Base-by-base conservation (phyloP, 2,113 vertebrate genomes). In the Petaurus breviceps region DNA sequence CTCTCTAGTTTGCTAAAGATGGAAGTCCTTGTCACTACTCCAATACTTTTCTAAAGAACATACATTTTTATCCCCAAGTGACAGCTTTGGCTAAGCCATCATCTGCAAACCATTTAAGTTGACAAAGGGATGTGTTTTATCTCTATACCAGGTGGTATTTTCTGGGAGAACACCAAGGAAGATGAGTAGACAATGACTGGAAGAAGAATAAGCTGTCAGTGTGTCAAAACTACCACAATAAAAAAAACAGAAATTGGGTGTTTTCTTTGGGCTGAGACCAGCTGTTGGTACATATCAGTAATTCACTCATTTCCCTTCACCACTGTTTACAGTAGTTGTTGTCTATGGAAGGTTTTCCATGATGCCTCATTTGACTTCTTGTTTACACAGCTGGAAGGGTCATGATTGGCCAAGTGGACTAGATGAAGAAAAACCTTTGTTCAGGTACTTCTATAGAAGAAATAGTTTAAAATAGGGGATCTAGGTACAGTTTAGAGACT, bases 11-110 rank as follows among this genome's bases (percentile, higher is more conserved):
- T 47, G 8, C 6, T 94, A 43, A 61, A 19, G 51, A 77, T 43
- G 31, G n/a, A 94, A 89, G 50, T 24, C 50, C 92, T 84, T 57
- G 26, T 25, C 57, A 90, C 22, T 19, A 50, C 55, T 93, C 8
- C 91, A 26, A 1, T 61, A 28, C 16, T 94, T 96, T 95, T 49
- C n/a, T 68, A 55, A 92, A 91, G 61, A 91, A 94, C 1, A n/a
- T 0, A 37, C 89, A 24, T 23, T 52, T 96, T 91, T 61, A 28
- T 1, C 90, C 94, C 95, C 57, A 55, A 90, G 0, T 49, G 51
- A 94, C 28, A 47, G 94, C 68, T 50, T 43, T 19, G 0, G 46
- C 51, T 50, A 3, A 90, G 43, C 94, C 77, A 4, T 92, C 49
- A 68, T 0, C 26, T 55, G 49, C 23, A 90, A 96, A 47, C 24